A percentile compares a stretch with the other conserved stretches of the same genome.
phyloP scores from a whole-genome alignment of 2,113 vertebrate genomes.

The Amphiprion ocellaris region DNA sequence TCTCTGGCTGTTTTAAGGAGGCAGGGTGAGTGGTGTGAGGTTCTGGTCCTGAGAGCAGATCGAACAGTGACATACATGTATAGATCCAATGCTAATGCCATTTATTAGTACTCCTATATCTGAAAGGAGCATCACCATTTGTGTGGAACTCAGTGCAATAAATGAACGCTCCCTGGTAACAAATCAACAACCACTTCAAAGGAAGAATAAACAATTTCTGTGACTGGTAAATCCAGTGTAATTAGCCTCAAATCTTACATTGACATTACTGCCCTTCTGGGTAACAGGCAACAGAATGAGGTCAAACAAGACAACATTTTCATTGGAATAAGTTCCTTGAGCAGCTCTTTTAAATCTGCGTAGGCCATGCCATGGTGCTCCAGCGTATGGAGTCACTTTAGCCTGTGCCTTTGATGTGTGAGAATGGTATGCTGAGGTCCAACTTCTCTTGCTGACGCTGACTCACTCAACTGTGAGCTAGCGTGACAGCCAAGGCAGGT shows the following conservation, averaged over 20 bases:
- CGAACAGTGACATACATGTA: too few species aligned
- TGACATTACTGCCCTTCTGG: constrained; percentile 1
- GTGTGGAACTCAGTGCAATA: background rate
- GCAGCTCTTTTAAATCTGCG: background rate
- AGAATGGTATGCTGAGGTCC: constrained; percentile 63
- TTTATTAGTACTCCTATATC: background rate
- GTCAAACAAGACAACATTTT: background rate
- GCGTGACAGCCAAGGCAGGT: constrained; percentile 77
- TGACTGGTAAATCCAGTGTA: constrained; percentile 36
- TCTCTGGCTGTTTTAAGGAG: too few species aligned
- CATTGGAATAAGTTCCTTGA: background rate
- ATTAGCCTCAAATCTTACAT: constrained; percentile 7
- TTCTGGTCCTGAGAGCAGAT: too few species aligned
- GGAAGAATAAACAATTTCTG: constrained; percentile 20
- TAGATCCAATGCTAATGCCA: background rate
- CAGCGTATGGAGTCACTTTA: constrained; percentile 63
- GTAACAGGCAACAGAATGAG: constrained; percentile 4
- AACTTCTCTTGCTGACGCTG: constrained; percentile 40
- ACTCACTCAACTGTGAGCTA: constrained; percentile 61
- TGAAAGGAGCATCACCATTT: constrained; percentile 9
- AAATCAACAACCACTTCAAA: constrained; percentile 58
- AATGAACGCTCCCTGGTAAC: constrained; percentile 16
- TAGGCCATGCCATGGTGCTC: background rate
- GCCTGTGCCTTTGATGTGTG: constrained; percentile 64
- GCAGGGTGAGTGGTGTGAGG: too few species aligned